Evolutionary conservation across 1,140 invertebrate genomes (phyloP).

Genomic region (Papilio glaucus): DNA sequence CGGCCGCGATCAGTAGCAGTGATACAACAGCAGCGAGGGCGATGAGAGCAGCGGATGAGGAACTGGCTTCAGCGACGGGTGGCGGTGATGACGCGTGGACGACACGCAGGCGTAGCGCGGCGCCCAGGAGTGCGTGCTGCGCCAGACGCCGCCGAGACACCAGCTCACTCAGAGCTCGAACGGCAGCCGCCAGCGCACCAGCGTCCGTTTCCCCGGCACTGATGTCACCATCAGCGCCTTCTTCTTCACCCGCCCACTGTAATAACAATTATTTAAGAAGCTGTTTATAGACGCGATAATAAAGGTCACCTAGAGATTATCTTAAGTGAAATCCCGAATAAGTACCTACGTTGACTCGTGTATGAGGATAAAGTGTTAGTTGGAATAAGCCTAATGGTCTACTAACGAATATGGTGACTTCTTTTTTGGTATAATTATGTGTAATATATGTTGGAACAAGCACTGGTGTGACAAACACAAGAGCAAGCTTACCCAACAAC

Average conservation of each 20-base stretch:
- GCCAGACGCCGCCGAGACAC: constrained; percentile 67
- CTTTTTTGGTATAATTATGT: too few relatives aligned
- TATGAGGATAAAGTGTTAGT: too few relatives aligned
- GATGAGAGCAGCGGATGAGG: constrained; percentile 89
- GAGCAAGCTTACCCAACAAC: too few relatives aligned
- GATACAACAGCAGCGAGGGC: constrained; percentile 76
- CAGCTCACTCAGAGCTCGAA: constrained; percentile 66
- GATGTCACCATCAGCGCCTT: constrained; percentile 51
- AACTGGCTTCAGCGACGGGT: constrained; percentile 86
- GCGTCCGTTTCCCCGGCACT: constrained; percentile 36
- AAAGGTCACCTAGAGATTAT: too few relatives aligned
- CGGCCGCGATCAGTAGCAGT: constrained; percentile 82
- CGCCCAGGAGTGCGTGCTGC: constrained; percentile 82
- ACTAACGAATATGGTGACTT: too few relatives aligned
- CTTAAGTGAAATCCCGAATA: too few relatives aligned
- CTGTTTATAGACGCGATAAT: too few relatives aligned
- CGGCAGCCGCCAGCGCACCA: constrained; percentile 58
- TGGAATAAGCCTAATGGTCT: too few relatives aligned
- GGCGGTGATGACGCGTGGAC: constrained; percentile 87
- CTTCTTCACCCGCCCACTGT: constrained; percentile 72
- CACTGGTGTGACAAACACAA: too few relatives aligned
- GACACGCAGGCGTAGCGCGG: constrained; percentile 90
- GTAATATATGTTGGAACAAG: too few relatives aligned
- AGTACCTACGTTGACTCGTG: too few relatives aligned
- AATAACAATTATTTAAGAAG: neutral